Conservation (phyloP, 2,888 invertebrate genomes). For the Priocnemis perturbator region DNA sequence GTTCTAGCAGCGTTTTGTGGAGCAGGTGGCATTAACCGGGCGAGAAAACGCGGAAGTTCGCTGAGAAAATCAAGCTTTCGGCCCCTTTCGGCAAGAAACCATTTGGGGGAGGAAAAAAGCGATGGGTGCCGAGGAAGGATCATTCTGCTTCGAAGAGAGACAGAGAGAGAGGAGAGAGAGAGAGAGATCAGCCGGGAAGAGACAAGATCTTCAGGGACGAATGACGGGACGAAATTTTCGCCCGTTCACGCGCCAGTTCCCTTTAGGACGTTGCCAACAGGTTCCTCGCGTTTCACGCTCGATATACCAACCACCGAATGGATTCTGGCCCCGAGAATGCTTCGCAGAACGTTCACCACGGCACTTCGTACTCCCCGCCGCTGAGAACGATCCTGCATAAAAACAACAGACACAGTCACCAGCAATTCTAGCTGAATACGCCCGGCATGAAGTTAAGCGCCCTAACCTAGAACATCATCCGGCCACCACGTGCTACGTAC, state of each 20-base stretch:
- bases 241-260: conserved; percentile 16
- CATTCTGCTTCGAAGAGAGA: background rate
- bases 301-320: background rate
- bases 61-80: background rate
- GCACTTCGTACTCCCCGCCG: too few relatives aligned
- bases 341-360: too few relatives aligned
- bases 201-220: background rate
- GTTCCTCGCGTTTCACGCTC: background rate
- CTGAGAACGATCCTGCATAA: too few relatives aligned
- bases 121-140: background rate
- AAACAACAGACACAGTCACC: too few relatives aligned
- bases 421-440: too few relatives aligned
- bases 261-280: too few relatives aligned
- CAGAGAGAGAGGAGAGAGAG: background rate
- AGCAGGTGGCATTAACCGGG: conserved; percentile 14
- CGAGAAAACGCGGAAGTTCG: background rate
- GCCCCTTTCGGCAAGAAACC: background rate
- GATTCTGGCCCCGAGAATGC: too few relatives aligned
- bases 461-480: too few relatives aligned
- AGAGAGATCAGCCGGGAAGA: conserved; percentile 13
- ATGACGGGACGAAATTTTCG: background rate
- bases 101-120: background rate
- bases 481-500: too few relatives aligned
- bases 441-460: too few relatives aligned
- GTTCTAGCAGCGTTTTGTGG: background rate